Conservation (phyloP, 2,888 invertebrate species). For the Pecten maximus region DNA sequence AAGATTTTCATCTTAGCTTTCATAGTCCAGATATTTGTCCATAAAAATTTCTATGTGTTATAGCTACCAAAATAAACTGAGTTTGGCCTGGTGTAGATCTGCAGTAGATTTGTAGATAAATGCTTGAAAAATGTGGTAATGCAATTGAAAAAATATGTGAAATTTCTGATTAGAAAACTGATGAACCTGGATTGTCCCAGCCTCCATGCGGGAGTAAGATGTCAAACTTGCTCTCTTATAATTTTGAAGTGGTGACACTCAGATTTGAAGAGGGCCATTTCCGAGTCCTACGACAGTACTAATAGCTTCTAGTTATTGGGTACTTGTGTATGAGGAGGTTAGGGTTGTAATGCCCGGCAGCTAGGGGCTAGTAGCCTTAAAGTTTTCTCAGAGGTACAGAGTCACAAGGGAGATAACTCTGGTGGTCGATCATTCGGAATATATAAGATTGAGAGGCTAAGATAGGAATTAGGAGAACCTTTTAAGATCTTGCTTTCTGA, state of each 20-base stretch:
- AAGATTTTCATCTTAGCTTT: no score
- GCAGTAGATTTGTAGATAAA: no score
- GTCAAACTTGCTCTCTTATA: slow-evolving; percentile 19
- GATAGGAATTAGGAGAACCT: no score
- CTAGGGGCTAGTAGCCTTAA: not conserved
- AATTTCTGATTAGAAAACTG: not conserved
- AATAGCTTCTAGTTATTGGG: slow-evolving; percentile 4
- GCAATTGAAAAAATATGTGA: no score
- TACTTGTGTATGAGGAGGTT: not conserved
- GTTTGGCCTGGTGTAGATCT: no score
- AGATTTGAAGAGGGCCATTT: slow-evolving; percentile 14
- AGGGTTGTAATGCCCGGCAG: not conserved
- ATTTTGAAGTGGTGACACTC: not conserved
- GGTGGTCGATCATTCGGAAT: not conserved
- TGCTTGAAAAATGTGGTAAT: no score
- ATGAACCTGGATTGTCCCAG: not conserved
- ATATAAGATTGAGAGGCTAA: no score
- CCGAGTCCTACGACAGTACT: not conserved
- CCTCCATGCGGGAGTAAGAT: not conserved
- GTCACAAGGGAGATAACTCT: not conserved
- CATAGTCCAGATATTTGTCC: no score
- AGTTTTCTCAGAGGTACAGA: not conserved
- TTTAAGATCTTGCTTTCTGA: not conserved
- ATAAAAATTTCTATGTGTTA: no score
- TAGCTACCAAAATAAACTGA: no score